These are phyloP conservation scores for Nanger granti DNA, from an alignment of 2,113 vertebrate genomes.

Conservation along the genomic window DNA sequence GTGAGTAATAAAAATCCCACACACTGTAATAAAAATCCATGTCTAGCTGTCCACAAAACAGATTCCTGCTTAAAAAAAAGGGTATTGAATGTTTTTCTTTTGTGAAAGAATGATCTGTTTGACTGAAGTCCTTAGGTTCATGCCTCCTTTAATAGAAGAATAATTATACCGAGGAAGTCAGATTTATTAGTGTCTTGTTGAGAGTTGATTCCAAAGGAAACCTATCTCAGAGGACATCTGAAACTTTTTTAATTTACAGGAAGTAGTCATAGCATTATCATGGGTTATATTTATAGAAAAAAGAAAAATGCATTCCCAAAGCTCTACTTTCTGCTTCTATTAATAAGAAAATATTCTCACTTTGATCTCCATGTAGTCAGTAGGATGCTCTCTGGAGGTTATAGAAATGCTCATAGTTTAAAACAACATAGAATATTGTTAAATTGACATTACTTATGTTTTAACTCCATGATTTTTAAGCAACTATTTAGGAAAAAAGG, in stretches of 20 bases:
- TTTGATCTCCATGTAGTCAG: not conserved
- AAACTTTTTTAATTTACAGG: not conserved
- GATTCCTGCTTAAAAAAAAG: not conserved
- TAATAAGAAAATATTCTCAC: not conserved
- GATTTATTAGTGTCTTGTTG: not conserved
- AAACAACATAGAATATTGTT: not conserved
- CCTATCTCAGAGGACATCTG: not conserved
- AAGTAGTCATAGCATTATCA: not conserved
- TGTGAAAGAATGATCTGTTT: constrained; percentile 7
- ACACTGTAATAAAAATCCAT: not conserved
- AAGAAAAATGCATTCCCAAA: not conserved
- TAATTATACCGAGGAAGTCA: not conserved
- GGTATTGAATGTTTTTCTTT: not conserved
- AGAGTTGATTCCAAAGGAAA: constrained; percentile 9
- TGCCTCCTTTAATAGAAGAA: not conserved
- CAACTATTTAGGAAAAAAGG: not conserved
- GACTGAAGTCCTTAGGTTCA: not conserved
- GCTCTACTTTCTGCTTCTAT: not conserved
- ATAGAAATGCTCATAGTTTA: not conserved
- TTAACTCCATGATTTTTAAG: not conserved
- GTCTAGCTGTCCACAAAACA: not conserved
- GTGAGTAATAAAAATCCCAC: not conserved
- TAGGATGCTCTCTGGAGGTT: not conserved
- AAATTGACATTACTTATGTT: not conserved
- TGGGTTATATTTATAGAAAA: not conserved